These are phyloP conservation scores for Actinia equina DNA, from an alignment of 64 coral and sea anemone genomes.

Conservation along the genomic window DNA sequence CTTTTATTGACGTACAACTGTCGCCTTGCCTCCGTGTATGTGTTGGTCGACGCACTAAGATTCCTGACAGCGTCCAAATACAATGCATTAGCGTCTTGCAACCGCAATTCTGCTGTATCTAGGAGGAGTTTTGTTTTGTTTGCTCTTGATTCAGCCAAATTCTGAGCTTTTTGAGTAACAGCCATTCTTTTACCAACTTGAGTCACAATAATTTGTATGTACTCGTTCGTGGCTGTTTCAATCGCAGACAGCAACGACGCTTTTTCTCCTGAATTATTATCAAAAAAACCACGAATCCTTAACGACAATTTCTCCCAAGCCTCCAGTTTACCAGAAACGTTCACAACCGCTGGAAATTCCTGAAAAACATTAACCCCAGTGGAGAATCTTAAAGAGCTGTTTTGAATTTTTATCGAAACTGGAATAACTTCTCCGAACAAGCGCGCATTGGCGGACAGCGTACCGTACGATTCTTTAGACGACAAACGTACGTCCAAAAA, in stretches of 20 bases:
- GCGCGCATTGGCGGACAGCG: neutral
- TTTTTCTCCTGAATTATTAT: neutral
- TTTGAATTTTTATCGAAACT: constrained; percentile 10
- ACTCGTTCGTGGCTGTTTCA: constrained; percentile 5
- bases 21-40: neutral
- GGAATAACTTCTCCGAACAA: neutral
- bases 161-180: neutral
- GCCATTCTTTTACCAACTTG: neutral
- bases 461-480: neutral
- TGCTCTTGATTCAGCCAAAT: neutral
- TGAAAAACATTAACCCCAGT: neutral
- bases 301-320: constrained; percentile 31
- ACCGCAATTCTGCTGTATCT: neutral
- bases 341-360: neutral
- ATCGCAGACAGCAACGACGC: neutral
- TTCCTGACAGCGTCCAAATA: neutral
- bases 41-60: neutral
- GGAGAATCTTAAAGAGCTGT: constrained; percentile 19
- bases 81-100: neutral
- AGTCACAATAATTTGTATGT: constrained; percentile 3
- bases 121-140: neutral
- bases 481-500: neutral
- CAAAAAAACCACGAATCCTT: constrained; percentile 11
- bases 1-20: neutral
- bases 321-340: neutral